phyloP scores from a whole-genome alignment of 2,888 invertebrate species.

The Chesias legatella region DNA sequence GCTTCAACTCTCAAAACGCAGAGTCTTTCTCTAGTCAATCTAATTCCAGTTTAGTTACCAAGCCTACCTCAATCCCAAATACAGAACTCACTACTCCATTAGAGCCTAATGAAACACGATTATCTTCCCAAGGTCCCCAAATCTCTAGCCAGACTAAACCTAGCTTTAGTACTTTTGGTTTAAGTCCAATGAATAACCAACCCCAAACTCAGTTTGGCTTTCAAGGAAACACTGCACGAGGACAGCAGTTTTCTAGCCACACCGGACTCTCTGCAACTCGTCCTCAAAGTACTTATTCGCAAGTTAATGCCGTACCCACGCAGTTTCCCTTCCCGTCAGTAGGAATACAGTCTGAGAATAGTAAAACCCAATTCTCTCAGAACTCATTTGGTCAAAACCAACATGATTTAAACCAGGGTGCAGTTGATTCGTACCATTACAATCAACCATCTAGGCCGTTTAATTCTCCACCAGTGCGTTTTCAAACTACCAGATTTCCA shows the following conservation, averaged over 20 bases:
- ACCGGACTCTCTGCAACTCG: constrained; percentile 10
- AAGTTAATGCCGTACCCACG: constrained; percentile 5
- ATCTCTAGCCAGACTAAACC: constrained; percentile 12
- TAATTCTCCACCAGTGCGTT: constrained; percentile 26
- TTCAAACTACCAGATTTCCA: constrained; percentile 37
- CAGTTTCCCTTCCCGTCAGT: constrained; percentile 3
- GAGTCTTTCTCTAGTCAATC: constrained; percentile 4
- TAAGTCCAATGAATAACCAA: constrained; percentile 7
- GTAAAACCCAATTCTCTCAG: constrained; percentile 9
- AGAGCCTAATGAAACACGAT: constrained; percentile 31
- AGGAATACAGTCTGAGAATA: not conserved
- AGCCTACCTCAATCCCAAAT: constrained; percentile 33
- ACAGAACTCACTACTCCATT: constrained; percentile 51
- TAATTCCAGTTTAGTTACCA: not conserved
- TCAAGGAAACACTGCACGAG: constrained; percentile 10
- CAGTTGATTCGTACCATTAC: constrained; percentile 54
- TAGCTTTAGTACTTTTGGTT: constrained; percentile 9
- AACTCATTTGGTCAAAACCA: constrained; percentile 12
- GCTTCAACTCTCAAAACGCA: constrained; percentile 7
- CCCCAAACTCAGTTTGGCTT: constrained; percentile 9
- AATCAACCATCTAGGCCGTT: constrained; percentile 53
- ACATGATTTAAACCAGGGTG: constrained; percentile 31
- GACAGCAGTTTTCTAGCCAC: constrained; percentile 15
- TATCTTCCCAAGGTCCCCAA: constrained; percentile 13
- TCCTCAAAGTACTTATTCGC: constrained; percentile 8